Base-by-base conservation (phyloP, 2,797 vertebrate species). In the Syngnathus rostellatus region DNA sequence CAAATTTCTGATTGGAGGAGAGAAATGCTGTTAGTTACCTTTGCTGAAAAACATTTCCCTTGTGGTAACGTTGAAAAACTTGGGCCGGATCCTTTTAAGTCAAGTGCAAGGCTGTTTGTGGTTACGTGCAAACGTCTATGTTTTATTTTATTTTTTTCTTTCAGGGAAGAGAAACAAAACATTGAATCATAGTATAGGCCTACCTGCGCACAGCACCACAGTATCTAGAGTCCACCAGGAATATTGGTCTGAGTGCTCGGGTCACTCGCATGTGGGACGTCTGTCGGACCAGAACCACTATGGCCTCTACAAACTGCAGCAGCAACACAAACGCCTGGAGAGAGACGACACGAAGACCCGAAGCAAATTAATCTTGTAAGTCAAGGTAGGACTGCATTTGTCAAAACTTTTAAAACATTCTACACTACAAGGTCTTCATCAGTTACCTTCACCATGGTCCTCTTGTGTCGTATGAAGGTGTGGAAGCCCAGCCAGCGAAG, bases 151-250 rank as follows among this genome's bases (percentile, higher is more conserved):
- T 48, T 17, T 48, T 48, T 46, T 48, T 16, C 5, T 14, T 45
- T 45, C 12, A 16, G 3, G 12, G 2, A 45, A 45, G 4, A 45
- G 11, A 14, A 55, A 1, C 53, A 55, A 58, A 37, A 8, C 55
- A 58, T 8, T 7, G 31, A 37, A 16, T 3, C 14, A 43, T 19
- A 4, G 40, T 5, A 25, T 81, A 31, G 31, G 31, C 31, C 31
- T 31, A 96, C 97, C 97, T 95, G 72, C 97, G 92, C 72, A 98
- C 94, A 0, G 94, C 96, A 0, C 97, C 95, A 1, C 97, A 98
- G 88, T 99, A 99, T 79, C 95, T 91, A 74, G 96, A 98, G 87
- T 99, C 96, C 72, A 99, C 96, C 73, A 99, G 82, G 89, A 99
- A 99, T 74, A 99, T 99, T 40, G 97, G 98, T 68, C 97, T 92